Percentiles rank a stretch among this genome's conserved stretches.
phyloP scores from a whole-genome alignment of 2,797 vertebrate genomes.

The Pantherophis alleghaniensis region DNA sequence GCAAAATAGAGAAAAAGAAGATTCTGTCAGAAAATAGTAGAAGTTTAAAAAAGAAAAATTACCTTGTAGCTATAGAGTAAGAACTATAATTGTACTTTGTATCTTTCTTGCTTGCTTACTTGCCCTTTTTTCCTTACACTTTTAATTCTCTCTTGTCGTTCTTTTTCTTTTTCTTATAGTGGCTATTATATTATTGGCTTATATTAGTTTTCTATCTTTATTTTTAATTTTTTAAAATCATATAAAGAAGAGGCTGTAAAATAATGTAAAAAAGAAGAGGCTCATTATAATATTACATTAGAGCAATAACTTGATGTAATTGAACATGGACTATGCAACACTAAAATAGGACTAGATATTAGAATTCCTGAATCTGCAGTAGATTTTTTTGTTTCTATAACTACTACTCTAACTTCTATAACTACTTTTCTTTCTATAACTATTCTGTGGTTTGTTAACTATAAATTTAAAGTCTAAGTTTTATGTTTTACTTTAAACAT shows the following conservation, averaged over 20 bases:
- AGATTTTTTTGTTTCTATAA: neutral
- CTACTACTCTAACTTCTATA: no score
- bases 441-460: neutral
- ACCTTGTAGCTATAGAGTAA: neutral
- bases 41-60: neutral
- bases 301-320: neutral
- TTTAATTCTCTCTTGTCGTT: neutral
- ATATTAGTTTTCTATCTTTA: neutral
- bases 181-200: neutral
- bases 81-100: neutral
- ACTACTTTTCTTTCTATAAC: neutral
- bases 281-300: neutral
- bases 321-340: neutral
- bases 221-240: neutral
- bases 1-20: neutral
- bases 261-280: neutral
- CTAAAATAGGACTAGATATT: neutral
- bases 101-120: neutral
- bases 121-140: neutral
- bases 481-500: neutral
- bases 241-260: neutral
- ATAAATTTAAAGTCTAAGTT: neutral
- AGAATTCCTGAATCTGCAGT: neutral
- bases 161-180: neutral
- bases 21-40: neutral